Conservation (phyloP, 1,140 invertebrate species). For the Ceratoteleas bidentatus region DNA sequence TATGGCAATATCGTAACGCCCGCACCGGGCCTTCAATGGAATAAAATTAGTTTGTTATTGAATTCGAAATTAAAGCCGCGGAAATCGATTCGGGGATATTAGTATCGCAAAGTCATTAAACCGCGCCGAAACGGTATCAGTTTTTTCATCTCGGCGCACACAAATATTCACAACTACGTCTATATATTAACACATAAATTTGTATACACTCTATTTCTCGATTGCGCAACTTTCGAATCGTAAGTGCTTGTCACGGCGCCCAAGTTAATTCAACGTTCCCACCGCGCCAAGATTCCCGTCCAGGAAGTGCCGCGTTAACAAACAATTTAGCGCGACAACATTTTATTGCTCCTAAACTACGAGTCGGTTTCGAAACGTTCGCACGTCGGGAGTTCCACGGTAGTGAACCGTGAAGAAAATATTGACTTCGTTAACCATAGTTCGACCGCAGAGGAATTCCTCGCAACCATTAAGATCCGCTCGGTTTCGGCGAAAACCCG, state of each 20-base stretch:
- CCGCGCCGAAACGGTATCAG: neutral
- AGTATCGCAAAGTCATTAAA: slow-evolving; percentile 22
- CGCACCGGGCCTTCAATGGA: slow-evolving; percentile 4
- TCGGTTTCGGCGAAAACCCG: neutral
- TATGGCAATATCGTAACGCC: slow-evolving; percentile 46
- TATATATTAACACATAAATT: neutral
- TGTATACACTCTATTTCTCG: neutral
- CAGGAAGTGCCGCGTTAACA: slow-evolving; percentile 34
- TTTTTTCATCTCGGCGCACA: neutral
- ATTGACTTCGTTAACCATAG: slow-evolving; percentile 26
- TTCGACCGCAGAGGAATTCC: slow-evolving; percentile 8
- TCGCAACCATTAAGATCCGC: neutral
- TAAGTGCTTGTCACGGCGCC: too few species aligned
- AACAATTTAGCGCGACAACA: slow-evolving; percentile 25
- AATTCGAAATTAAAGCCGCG: slow-evolving; percentile 30
- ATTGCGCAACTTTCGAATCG: neutral
- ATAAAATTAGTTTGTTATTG: slow-evolving; percentile 51
- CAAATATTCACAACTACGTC: neutral
- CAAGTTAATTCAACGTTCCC: neutral
- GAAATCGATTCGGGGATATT: slow-evolving; percentile 9
- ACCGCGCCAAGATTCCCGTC: slow-evolving; percentile 4
- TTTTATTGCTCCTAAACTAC: slow-evolving; percentile 20
- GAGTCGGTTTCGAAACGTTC: too few species aligned
- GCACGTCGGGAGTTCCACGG: slow-evolving; percentile 1
- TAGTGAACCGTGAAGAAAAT: slow-evolving; percentile 22